A percentile compares a stretch with the other conserved stretches of the same genome.
Conservation (phyloP, 1,140 invertebrate genomes). For the Portunus trituberculatus region DNA sequence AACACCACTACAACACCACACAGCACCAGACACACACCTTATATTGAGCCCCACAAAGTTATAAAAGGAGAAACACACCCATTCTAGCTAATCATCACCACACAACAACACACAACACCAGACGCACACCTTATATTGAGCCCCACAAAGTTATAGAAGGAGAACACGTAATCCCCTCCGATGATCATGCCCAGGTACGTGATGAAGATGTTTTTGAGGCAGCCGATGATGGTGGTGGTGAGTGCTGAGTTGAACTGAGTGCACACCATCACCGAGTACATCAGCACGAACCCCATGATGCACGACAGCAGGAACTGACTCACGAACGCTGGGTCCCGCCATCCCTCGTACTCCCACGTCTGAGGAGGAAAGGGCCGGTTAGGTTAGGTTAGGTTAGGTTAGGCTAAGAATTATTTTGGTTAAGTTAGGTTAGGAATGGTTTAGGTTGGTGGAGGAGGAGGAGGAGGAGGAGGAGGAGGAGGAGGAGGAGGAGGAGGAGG, state of each 20-base stretch:
- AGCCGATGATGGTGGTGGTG: conserved; percentile 99
- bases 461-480: too few species aligned
- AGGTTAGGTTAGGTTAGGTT: too few species aligned
- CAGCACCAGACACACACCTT: conserved; percentile 33
- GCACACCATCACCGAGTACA: conserved; percentile 97
- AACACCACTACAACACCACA: not conserved
- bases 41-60: not conserved
- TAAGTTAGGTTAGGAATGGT: too few species aligned
- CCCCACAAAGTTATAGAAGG: conserved; percentile 95
- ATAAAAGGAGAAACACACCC: not conserved
- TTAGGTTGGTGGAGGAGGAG: too few species aligned
- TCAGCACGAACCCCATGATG: conserved; percentile 97
- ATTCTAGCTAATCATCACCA: too few species aligned
- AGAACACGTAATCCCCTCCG: conserved; percentile 98
- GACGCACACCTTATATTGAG: conserved; percentile 88
- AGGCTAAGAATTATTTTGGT: too few species aligned
- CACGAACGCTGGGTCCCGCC: conserved; percentile 89
- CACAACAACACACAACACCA: not conserved
- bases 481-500: too few species aligned
- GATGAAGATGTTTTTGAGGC: conserved; percentile 95
- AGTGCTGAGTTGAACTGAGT: conserved; percentile 98
- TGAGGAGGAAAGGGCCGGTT: conserved; percentile 70
- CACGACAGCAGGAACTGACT: conserved; percentile 94
- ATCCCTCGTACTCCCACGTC: conserved; percentile 85
- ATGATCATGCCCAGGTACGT: conserved; percentile 98